These are phyloP conservation scores for Euphonia xanthogaster DNA, from an alignment of 2,797 vertebrate genomes.

Conservation along the genomic window DNA sequence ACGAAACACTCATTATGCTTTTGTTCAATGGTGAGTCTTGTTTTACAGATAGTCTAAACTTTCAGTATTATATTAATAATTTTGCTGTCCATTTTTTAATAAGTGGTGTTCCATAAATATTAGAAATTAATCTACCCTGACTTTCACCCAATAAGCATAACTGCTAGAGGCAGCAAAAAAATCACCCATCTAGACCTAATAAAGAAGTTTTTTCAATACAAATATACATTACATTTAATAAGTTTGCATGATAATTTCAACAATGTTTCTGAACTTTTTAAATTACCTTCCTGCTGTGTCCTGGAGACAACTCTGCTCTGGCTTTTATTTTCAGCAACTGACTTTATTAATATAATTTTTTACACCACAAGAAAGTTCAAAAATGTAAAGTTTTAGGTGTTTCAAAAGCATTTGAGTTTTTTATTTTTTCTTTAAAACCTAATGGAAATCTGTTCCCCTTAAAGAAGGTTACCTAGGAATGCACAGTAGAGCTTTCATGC, in stretches of 20 bases:
- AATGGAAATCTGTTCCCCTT: not conserved
- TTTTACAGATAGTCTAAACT: conserved; percentile 54
- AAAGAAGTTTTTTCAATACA: conserved; percentile 85
- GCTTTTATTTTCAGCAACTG: conserved; percentile 59
- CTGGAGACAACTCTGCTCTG: conserved; percentile 65
- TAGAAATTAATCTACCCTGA: conserved; percentile 80
- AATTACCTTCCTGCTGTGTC: conserved; percentile 72
- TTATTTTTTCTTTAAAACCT: not conserved
- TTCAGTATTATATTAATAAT: conserved; percentile 72
- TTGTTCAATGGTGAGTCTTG: conserved; percentile 53
- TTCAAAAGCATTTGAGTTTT: not conserved
- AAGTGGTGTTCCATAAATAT: conserved; percentile 76
- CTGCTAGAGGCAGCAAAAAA: conserved; percentile 85
- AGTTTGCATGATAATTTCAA: conserved; percentile 78
- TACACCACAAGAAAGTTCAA: not conserved
- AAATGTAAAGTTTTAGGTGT: conserved; percentile 14
- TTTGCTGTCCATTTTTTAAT: conserved; percentile 69
- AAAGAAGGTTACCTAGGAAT: not conserved
- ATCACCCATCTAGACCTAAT: conserved; percentile 82
- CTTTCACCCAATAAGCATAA: conserved; percentile 79
- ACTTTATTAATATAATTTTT: conserved; percentile 62
- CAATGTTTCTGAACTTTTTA: conserved; percentile 73
- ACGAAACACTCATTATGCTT: conserved; percentile 14
- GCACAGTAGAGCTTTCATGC: not conserved
- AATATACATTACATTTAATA: conserved; percentile 87